phyloP scores from a whole-genome alignment of 2,888 invertebrate genomes.

The Ischnus inquisitorius region DNA sequence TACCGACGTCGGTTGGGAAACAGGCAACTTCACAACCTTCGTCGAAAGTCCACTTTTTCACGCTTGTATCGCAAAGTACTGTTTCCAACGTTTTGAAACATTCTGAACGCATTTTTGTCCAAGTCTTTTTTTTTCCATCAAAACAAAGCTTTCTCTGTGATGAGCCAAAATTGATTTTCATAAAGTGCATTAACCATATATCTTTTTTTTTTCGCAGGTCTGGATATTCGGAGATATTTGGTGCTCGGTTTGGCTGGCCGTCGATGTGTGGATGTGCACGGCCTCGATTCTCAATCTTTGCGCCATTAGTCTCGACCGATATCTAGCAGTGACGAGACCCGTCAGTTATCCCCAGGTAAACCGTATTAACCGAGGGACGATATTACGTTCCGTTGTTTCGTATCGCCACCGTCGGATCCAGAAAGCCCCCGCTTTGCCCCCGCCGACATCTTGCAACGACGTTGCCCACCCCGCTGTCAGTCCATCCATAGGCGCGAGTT shows the following conservation, averaged over 20 bases:
- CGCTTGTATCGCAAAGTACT: too few species aligned
- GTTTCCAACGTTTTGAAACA: too few species aligned
- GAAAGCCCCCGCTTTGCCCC: not conserved
- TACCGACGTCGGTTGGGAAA: too few species aligned
- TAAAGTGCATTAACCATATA: too few species aligned
- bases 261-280: constrained; percentile 99
- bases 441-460: not conserved
- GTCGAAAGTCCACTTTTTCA: too few species aligned
- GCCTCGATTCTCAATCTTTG: constrained; percentile 98
- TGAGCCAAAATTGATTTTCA: too few species aligned
- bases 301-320: constrained; percentile 97
- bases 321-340: constrained; percentile 98
- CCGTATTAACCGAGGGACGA: constrained; percentile 8
- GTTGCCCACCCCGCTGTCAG: not conserved
- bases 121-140: too few species aligned
- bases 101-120: too few species aligned
- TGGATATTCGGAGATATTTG: constrained; percentile 99
- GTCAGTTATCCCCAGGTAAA: constrained; percentile 94
- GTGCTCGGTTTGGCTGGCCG: constrained; percentile 98
- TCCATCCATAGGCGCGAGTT: not conserved
- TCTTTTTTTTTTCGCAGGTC: constrained; percentile 89
- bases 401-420: too few species aligned
- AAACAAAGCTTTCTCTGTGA: too few species aligned
- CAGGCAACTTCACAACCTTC: too few species aligned
- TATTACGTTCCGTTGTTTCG: not conserved